Percentiles rank a stretch among this genome's conserved stretches.
These are phyloP conservation scores for Trichomycterus rosablanca DNA, from an alignment of 2,113 vertebrate species.

Conservation along the genomic window DNA sequence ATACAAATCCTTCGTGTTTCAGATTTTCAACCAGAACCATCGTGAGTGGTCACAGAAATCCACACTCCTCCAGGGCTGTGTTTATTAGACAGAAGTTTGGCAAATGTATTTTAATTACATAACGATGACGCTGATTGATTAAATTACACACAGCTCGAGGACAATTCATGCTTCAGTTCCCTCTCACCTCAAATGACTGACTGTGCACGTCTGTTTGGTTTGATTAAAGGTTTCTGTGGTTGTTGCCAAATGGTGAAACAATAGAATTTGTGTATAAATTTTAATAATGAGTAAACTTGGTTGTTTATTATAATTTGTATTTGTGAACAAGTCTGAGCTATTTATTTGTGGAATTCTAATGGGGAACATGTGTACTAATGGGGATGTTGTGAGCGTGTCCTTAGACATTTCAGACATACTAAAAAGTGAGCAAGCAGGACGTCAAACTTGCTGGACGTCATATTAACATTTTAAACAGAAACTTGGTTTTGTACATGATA, in stretches of 20 bases:
- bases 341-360: background rate
- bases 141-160: slow-evolving; percentile 17
- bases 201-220: slow-evolving; percentile 18
- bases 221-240: slow-evolving; percentile 14
- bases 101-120: slow-evolving; percentile 21
- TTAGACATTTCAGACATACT: no score
- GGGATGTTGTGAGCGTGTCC: no score
- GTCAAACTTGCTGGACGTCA: no score
- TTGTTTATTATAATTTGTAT: slow-evolving; percentile 5
- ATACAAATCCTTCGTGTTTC: background rate
- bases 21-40: slow-evolving; percentile 8
- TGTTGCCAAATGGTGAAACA: slow-evolving; percentile 18
- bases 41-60: slow-evolving; percentile 15
- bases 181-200: slow-evolving; percentile 3
- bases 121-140: background rate
- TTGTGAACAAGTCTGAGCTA: no score
- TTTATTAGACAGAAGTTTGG: slow-evolving; percentile 22
- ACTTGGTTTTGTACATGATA: no score
- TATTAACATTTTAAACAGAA: no score
- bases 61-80: background rate
- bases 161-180: slow-evolving; percentile 24
- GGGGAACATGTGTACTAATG: no score
- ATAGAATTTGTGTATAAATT: slow-evolving; percentile 1
- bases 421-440: no score
- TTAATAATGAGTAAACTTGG: slow-evolving; percentile 19